These are phyloP conservation scores for Bilobella aurantiaca DNA, from an alignment of 1,140 invertebrate species.

Conservation along the genomic window DNA sequence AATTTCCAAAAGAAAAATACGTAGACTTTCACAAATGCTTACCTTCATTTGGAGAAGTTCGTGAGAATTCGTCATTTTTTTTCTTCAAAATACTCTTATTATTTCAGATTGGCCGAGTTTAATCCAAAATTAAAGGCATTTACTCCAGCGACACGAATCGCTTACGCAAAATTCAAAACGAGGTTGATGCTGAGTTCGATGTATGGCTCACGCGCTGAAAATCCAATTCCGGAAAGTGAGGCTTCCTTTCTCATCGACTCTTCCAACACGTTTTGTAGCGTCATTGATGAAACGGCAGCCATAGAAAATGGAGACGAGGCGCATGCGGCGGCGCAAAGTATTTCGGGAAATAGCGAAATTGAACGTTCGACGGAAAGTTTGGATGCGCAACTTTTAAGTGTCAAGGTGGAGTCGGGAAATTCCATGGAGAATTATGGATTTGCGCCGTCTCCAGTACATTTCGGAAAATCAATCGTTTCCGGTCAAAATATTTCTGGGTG, in stretches of 20 bases:
- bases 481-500: conserved; percentile 1
- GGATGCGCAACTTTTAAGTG: neutral
- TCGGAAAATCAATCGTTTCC: neutral
- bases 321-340: neutral
- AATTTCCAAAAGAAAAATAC: neutral
- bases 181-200: conserved; percentile 46
- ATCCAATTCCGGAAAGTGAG: neutral
- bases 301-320: neutral
- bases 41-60: neutral
- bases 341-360: too few relatives aligned
- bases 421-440: neutral
- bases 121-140: conserved; percentile 66
- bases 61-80: neutral
- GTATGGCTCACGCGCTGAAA: neutral
- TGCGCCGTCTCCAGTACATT: neutral
- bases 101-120: conserved; percentile 52
- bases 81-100: conserved; percentile 1
- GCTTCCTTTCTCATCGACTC: neutral
- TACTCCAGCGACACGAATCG: conserved; percentile 60
- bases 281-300: neutral
- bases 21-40: neutral
- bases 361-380: too few relatives aligned
- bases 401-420: neutral
- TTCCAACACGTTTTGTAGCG: neutral
- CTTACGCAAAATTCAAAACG: conserved; percentile 75